phyloP scores from a whole-genome alignment of 2,113 vertebrate genomes.

The Rhinogobius similis region DNA sequence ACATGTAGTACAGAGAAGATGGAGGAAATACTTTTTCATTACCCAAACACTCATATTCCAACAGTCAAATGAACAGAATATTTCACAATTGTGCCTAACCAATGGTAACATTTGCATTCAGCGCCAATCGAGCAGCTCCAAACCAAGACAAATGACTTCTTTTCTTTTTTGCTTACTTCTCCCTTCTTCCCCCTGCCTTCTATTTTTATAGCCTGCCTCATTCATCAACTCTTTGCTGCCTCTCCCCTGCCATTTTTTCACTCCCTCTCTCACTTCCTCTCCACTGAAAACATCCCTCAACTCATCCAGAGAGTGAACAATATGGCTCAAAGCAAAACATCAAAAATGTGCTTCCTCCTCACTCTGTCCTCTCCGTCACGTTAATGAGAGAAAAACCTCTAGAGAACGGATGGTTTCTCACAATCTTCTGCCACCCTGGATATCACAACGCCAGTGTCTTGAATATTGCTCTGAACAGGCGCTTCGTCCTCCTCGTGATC shows the following conservation, averaged over 20 bases:
- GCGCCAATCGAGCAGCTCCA: conserved; percentile 32
- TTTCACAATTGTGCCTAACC: conserved; percentile 23
- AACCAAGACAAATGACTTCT: conserved; percentile 49
- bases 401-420: conserved; percentile 27
- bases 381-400: conserved; percentile 49
- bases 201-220: conserved; percentile 55
- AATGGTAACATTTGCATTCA: conserved; percentile 47
- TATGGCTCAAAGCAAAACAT: conserved; percentile 41
- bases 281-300: conserved; percentile 40
- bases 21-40: background rate
- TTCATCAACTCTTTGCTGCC: conserved; percentile 54
- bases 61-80: conserved; percentile 6
- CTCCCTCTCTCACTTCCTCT: background rate
- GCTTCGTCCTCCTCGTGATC: conserved; percentile 3
- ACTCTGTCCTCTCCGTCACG: conserved; percentile 37
- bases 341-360: conserved; percentile 44
- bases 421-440: conserved; percentile 32
- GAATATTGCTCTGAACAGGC: conserved; percentile 14
- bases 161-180: conserved; percentile 41
- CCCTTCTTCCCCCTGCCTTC: conserved; percentile 39
- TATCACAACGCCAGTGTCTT: conserved; percentile 15
- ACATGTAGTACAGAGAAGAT: conserved; percentile 29
- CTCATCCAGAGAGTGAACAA: conserved; percentile 44
- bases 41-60: conserved; percentile 8
- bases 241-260: conserved; percentile 20